Base-by-base conservation (phyloP, 64 coral and sea anemone species). In the Stylophora pistillata region DNA sequence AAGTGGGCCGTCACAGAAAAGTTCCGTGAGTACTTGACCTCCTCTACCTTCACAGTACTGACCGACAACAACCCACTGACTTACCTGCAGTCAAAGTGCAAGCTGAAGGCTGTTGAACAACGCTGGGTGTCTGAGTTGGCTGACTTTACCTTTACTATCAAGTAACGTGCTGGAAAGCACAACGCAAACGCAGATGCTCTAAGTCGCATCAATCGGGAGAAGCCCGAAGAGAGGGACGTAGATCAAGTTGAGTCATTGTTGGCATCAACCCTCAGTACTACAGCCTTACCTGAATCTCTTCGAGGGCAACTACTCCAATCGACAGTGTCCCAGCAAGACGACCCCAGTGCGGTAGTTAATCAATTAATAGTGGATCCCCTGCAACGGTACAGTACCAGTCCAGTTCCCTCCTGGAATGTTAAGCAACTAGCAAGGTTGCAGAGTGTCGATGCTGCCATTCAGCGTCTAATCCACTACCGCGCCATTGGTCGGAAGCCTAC, bases 181-280 rank as follows among this genome's bases (percentile, higher is more conserved):
- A 78, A 78, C 54, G 62, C 25, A 5, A 88, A 93, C 66, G 91
- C 85, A 26, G 91, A 93, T 82, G 85, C 85, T 16, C 77, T 93
- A 16, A 81, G 47, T 55, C 70, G 80, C 9, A 57, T 13, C 23
- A 60, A 62, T 12, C 25, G 60, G 26, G 75, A 89, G 3, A 5
- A 23, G 55, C 65, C n/a, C 28, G 86, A 27, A 53, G 37, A 57
- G n/a, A 17, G 29, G 4, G 86, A 74, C 30, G 23, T 57, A 15
- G 86, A 20, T 2, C 63, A 85, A 85, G 81, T 85, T 0, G 61
- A 60, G 71, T 29, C 27, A 47, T 31, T 28, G 20, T n/a, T 85
- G 81, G 81, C 81, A 37, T 52, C 81, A 37, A 23, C 58, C 33
- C 68, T 76, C 18, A 52, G 23, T 18, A 74, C 21, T 18, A 32